phyloP scores from a whole-genome alignment of 2,797 vertebrate genomes.

The Xenops minutus region DNA sequence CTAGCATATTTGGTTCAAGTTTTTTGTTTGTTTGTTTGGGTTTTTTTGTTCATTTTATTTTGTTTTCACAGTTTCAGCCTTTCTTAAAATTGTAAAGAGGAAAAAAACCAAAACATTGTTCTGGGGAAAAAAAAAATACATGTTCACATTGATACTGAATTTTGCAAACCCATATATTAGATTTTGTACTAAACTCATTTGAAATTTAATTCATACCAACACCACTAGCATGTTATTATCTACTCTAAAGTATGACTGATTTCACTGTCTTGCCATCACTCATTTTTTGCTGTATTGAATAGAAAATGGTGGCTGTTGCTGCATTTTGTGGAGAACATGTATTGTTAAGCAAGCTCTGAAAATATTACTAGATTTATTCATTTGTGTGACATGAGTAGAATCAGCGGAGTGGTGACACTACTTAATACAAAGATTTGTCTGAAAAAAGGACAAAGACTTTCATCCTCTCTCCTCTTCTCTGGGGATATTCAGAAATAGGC shows the following conservation, averaged over 20 bases:
- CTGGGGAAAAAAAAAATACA: background rate
- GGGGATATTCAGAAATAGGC: background rate
- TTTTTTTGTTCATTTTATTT: background rate
- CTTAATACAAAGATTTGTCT: background rate
- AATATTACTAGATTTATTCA: background rate
- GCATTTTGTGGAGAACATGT: background rate
- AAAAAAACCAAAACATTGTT: background rate
- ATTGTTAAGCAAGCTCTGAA: background rate
- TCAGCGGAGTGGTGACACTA: background rate
- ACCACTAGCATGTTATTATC: background rate
- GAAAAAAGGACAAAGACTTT: background rate
- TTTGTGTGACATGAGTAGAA: background rate
- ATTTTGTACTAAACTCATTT: background rate
- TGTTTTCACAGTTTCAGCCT: background rate
- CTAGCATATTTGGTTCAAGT: fast-evolving
- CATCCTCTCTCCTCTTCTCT: fast-evolving
- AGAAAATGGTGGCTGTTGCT: background rate
- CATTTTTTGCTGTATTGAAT: background rate
- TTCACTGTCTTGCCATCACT: background rate
- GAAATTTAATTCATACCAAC: background rate
- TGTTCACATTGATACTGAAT: background rate
- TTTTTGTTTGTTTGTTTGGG: background rate
- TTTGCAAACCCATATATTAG: background rate
- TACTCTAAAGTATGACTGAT: background rate
- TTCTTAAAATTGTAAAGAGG: background rate